A percentile compares a stretch with the other conserved stretches of the same genome.
Conservation (phyloP, 2,113 vertebrate species). For the Porphyrio hochstetteri region DNA sequence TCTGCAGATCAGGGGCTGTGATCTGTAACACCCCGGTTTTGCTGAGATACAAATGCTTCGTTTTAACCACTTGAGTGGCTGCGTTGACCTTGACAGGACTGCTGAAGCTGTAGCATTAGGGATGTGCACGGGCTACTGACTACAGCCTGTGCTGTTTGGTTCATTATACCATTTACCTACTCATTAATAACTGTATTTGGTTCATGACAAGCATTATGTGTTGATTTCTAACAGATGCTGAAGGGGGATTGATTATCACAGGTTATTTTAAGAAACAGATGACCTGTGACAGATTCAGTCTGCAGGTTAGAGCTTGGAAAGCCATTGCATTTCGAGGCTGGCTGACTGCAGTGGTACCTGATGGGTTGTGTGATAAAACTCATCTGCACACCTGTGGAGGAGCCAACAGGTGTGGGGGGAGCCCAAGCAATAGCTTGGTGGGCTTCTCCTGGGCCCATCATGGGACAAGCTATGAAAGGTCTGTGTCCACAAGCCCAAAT, state of each 20-base stretch:
- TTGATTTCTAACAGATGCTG: background rate
- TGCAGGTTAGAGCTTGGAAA: background rate
- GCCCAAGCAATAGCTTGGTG: background rate
- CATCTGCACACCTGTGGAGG: rapidly evolving
- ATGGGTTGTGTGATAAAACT: background rate
- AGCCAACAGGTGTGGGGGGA: background rate
- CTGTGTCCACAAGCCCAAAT: background rate
- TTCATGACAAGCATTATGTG: background rate
- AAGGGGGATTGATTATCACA: background rate
- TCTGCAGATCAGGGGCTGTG: background rate
- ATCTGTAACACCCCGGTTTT: background rate
- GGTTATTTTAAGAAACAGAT: slow-evolving; percentile 15
- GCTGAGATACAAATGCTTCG: background rate
- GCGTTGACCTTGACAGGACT: background rate
- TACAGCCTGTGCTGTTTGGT: background rate
- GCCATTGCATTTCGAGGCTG: background rate
- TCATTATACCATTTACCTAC: background rate
- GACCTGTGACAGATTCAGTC: background rate
- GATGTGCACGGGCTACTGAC: background rate
- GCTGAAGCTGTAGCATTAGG: background rate
- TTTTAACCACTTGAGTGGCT: background rate
- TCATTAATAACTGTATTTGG: background rate
- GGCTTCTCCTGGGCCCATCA: rapidly evolving
- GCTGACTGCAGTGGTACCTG: background rate
- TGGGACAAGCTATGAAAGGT: background rate